A percentile compares a stretch with the other conserved stretches of the same genome.
Conservation (phyloP, 2,888 invertebrate species). For the Yponomeuta evonymella region DNA sequence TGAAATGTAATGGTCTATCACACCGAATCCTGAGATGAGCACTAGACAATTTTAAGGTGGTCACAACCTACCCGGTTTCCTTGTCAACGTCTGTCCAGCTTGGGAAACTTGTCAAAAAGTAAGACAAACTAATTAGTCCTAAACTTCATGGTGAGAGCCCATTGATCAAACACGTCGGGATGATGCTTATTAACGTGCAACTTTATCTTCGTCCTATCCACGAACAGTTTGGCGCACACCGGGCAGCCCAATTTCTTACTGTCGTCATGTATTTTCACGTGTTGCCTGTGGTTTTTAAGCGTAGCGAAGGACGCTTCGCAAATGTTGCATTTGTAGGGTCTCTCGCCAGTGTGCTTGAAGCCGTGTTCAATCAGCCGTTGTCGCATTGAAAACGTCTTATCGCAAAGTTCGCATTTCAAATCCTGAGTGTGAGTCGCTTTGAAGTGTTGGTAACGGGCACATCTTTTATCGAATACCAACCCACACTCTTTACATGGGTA, state of each 20-base stretch:
- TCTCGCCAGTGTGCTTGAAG: conserved; percentile 18
- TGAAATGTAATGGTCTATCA: too few relatives aligned
- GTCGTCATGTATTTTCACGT: conserved; percentile 15
- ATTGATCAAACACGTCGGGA: neutral
- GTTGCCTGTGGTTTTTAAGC: conserved; percentile 5
- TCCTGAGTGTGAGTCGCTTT: conserved; percentile 20
- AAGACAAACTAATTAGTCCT: neutral
- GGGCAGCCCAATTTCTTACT: conserved; percentile 5
- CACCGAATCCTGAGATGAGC: too few relatives aligned
- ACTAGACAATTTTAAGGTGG: too few relatives aligned
- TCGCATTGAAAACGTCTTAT: conserved; percentile 15
- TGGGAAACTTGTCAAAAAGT: neutral
- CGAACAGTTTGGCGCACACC: conserved; percentile 9
- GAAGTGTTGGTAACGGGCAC: conserved; percentile 19
- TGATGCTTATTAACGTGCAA: conserved; percentile 7
- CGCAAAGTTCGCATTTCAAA: conserved; percentile 22
- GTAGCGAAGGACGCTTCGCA: conserved; percentile 19
- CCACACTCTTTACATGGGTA: conserved; percentile 21
- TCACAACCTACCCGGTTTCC: too few relatives aligned
- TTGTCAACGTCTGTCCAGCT: too few relatives aligned
- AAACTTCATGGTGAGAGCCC: neutral
- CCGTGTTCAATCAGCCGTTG: conserved; percentile 16
- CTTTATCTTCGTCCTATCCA: neutral
- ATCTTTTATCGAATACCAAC: conserved; percentile 17
- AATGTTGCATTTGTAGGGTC: conserved; percentile 16